A percentile compares a stretch with the other conserved stretches of the same genome.
phyloP scores from a whole-genome alignment of 1,140 invertebrate genomes.

The Alviniconcha marisindica region DNA sequence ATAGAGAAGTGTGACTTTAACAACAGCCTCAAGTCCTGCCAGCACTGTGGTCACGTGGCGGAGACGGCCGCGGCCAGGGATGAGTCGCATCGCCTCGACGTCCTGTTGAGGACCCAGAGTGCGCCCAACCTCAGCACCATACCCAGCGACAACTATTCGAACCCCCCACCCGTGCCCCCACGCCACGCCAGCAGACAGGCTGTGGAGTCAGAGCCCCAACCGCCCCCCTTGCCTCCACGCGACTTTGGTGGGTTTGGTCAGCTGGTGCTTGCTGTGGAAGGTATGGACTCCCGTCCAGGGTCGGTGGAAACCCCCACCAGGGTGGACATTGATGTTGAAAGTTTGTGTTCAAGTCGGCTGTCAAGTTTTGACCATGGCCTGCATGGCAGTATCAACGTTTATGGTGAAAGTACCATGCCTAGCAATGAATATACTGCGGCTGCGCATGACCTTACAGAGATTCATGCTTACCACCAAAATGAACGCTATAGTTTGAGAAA shows the following conservation, averaged over 20 bases:
- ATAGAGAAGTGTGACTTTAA: constrained; percentile 42
- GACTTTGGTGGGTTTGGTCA: background rate
- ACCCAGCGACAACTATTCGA: background rate
- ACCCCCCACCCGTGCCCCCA: background rate
- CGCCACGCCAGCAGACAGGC: background rate
- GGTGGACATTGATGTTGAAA: constrained; percentile 19
- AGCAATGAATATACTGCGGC: no score
- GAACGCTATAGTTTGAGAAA: no score
- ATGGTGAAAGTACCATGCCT: background rate
- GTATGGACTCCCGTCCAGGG: background rate
- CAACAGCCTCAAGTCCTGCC: background rate
- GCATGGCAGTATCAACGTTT: background rate
- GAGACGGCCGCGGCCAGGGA: background rate
- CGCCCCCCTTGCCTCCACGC: background rate
- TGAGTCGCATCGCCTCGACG: background rate
- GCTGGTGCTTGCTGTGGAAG: background rate
- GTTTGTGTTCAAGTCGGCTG: background rate
- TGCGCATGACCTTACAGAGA: no score
- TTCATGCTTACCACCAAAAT: no score
- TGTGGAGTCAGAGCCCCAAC: background rate
- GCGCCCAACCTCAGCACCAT: constrained; percentile 20
- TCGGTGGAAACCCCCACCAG: constrained; percentile 6
- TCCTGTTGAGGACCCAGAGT: constrained; percentile 14
- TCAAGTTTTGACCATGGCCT: background rate
- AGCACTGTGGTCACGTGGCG: background rate